Evolutionary conservation across 2,888 invertebrate species (phyloP).

Genomic region (Stegana nigrithorax): DNA sequence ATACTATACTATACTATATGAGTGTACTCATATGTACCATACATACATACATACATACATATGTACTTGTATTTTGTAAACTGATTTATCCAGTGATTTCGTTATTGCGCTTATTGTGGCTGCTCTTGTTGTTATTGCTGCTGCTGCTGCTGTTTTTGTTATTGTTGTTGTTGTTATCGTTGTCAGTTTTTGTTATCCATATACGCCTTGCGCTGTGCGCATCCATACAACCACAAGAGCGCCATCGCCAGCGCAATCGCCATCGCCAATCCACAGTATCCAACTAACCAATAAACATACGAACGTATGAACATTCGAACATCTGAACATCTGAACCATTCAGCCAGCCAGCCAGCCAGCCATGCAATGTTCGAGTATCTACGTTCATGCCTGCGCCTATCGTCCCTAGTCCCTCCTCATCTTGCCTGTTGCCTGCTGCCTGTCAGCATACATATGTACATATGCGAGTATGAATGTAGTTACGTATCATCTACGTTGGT

Average conservation of each 20-base stretch:
- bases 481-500: too few relatives aligned
- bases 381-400: too few relatives aligned
- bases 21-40: too few relatives aligned
- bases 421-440: too few relatives aligned
- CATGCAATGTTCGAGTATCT: too few relatives aligned
- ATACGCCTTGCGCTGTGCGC: neutral
- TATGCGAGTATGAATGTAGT: too few relatives aligned
- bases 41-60: neutral
- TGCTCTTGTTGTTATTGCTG: neutral
- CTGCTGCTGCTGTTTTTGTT: neutral
- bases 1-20: too few relatives aligned
- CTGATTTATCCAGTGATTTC: constrained; percentile 1
- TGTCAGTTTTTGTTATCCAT: neutral
- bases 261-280: too few relatives aligned
- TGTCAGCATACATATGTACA: too few relatives aligned
- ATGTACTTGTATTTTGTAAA: neutral
- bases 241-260: neutral
- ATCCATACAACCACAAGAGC: too few relatives aligned
- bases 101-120: too few relatives aligned
- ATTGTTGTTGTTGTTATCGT: neutral
- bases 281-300: neutral
- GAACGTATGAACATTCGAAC: neutral
- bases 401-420: too few relatives aligned
- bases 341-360: neutral
- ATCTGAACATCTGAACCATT: neutral